Conservation (phyloP, 2,888 invertebrate species). For the Cephus sareptanus region DNA sequence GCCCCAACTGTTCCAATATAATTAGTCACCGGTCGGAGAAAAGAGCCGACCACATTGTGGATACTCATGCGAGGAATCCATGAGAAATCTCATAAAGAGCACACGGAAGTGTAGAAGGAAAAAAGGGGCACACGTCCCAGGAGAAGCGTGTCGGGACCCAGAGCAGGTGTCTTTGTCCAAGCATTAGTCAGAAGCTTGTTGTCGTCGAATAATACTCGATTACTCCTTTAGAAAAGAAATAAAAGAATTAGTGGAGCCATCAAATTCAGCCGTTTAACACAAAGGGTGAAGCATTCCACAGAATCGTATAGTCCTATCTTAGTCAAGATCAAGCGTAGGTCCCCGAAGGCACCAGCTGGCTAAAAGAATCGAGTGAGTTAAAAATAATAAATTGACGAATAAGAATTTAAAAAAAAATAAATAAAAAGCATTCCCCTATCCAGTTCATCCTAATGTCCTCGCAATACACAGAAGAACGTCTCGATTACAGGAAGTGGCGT, state of each 20-base stretch:
- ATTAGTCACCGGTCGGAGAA: constrained; percentile 22
- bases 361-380: not conserved
- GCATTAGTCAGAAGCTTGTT: not conserved
- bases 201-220: not conserved
- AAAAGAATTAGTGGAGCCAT: not conserved
- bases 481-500: not conserved
- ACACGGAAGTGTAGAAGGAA: not conserved
- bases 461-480: not conserved
- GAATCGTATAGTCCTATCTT: not conserved
- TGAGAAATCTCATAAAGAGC: not conserved
- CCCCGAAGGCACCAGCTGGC: not conserved
- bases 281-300: not conserved
- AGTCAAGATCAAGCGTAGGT: not conserved
- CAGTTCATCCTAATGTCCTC: not conserved
- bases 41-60: not conserved
- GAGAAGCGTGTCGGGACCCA: not conserved
- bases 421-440: not conserved
- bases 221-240: not conserved
- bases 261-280: not conserved
- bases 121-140: not conserved
- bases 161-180: not conserved
- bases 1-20: constrained; percentile 20
- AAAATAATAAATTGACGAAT: not conserved
- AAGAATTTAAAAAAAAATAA: not conserved
- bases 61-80: not conserved